Base-by-base conservation (phyloP, 2,797 vertebrate species). In the Acrocephalus scirpaceus region DNA sequence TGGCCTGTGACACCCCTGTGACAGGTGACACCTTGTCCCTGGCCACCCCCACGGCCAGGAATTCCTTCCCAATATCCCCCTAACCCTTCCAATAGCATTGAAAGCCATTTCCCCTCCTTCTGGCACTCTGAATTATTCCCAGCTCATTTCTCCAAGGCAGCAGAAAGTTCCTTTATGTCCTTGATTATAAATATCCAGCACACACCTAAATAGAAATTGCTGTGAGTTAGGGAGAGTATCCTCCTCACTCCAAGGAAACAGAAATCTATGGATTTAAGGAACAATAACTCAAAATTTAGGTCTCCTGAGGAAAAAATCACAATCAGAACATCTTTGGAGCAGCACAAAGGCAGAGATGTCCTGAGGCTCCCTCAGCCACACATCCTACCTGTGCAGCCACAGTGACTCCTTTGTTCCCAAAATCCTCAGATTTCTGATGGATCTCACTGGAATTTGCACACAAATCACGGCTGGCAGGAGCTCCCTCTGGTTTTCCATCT, bases 351-450 rank as follows among this genome's bases (percentile, higher is more conserved):
- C 58, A 53, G 32, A 34, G 50, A 12, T 5, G 3, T 3, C 11
- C 10, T 11, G 53, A 5, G 6, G 47, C 4, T 15, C 32, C 32
- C 11, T 36, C 12, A 58, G 47, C 57, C 66, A 6, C 0, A 32
- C 7, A 25, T 7, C 42, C 53, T 1, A 1, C 36, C 38, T 29
- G 20, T 11, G 2, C 0, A 10, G 36, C 3, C 67, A 40, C 25
- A 44, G 34, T 0, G 6, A 12, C 20, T 23, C 1, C 13, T 88
- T 7, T 26, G 51, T 20, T 45, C 54, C 57, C 67, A 23, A 0
- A 1, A 15, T 4, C 44, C 74, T 56, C 62, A 7, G 16, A 47
- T 71, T 27, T 44, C 50, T 3, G 4, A 1, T 0, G 23, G 44
- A 4, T 7, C 1, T 15, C 23, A 9, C 12, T 27, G 60, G 62